phyloP scores from a whole-genome alignment of 2,113 vertebrate species.

The Gallinago paraguaiae region DNA sequence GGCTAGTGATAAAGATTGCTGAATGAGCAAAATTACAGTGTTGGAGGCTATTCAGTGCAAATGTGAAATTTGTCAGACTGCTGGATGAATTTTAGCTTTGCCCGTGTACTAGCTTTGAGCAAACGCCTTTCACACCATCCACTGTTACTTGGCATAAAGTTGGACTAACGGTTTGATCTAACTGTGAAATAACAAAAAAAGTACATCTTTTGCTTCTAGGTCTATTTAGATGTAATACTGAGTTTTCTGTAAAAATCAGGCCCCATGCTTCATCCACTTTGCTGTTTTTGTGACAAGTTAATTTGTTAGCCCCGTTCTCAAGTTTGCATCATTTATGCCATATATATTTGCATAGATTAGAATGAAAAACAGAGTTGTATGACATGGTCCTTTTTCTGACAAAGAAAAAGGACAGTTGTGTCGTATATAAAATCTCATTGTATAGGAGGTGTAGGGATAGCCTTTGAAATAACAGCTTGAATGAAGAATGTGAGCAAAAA shows the following conservation, averaged over 20 bases:
- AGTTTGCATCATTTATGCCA: not conserved
- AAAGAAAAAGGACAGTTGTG: not conserved
- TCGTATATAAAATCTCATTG: rapidly evolving
- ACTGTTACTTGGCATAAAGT: not conserved
- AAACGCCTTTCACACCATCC: not conserved
- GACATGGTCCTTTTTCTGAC: not conserved
- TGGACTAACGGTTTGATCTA: not conserved
- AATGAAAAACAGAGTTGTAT: not conserved
- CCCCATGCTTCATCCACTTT: not conserved
- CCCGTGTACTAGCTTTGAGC: not conserved
- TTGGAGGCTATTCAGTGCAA: not conserved
- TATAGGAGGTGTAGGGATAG: not conserved
- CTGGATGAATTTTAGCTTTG: not conserved
- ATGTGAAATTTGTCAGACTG: not conserved
- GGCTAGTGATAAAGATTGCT: not conserved
- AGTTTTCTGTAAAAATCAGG: not conserved
- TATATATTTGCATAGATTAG: not conserved
- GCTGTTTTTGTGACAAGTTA: not conserved
- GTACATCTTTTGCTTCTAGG: not conserved
- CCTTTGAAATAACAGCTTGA: not conserved
- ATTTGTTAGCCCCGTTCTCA: not conserved
- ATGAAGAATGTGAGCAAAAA: not conserved
- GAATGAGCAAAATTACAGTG: not conserved
- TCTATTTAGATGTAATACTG: not conserved
- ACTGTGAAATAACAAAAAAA: not conserved